phyloP scores from a whole-genome alignment of 1,140 invertebrate genomes.

The Chrysoperla carnea region DNA sequence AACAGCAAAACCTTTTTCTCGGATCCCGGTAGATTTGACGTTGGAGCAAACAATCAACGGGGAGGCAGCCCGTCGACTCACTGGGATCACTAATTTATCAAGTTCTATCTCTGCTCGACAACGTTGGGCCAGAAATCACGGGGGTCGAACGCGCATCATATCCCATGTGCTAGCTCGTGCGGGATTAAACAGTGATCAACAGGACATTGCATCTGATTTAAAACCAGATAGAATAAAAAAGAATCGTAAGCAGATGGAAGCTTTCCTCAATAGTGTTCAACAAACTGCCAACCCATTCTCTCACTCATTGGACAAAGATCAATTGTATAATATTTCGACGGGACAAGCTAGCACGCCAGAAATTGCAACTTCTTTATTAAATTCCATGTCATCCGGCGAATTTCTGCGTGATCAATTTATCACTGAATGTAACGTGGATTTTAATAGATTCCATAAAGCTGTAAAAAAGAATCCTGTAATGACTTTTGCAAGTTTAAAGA shows the following conservation, averaged over 20 bases:
- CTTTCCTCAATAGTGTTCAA: conserved; percentile 4
- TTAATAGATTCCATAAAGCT: conserved; percentile 11
- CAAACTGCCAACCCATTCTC: conserved; percentile 11
- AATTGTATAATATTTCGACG: conserved; percentile 10
- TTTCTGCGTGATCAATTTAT: conserved; percentile 8
- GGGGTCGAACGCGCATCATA: conserved; percentile 4
- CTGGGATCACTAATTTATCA: conserved; percentile 2
- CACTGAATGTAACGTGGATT: conserved; percentile 6
- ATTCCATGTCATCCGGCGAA: conserved; percentile 7
- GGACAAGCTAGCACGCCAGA: conserved; percentile 6
- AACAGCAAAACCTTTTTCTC: conserved; percentile 3
- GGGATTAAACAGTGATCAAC: conserved; percentile 1
- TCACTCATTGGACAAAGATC: conserved; percentile 4
- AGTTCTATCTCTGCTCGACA: conserved; percentile 8
- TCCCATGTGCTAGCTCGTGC: conserved; percentile 1
- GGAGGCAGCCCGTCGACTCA: conserved; percentile 4
- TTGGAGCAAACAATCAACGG: conserved; percentile 9
- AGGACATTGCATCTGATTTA: conserved; percentile 5
- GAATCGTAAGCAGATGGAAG: conserved; percentile 1
- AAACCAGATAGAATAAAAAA: conserved; percentile 3
- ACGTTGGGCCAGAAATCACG: conserved; percentile 7
- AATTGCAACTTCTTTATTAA: conserved; percentile 7
- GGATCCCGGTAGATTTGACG: conserved; percentile 5
- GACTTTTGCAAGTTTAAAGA: conserved; percentile 7
- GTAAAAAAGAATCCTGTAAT: conserved; percentile 8